phyloP scores from a whole-genome alignment of 2,888 invertebrate genomes.

The Zeuzera pyrina region DNA sequence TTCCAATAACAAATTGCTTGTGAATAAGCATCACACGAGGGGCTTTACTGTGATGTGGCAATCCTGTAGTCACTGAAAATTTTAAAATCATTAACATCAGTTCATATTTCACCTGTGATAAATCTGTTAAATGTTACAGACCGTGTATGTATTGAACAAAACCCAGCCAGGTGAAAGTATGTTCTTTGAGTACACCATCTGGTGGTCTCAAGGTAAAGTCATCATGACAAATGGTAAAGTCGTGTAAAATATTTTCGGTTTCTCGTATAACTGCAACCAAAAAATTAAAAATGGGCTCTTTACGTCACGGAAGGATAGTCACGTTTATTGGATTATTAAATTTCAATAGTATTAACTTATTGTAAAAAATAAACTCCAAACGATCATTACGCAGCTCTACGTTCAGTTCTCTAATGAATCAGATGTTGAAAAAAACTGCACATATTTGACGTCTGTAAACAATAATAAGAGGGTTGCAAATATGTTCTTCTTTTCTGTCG shows the following conservation, averaged over 20 bases:
- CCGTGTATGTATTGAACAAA: conserved; percentile 53
- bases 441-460: no score
- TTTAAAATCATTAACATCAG: not conserved
- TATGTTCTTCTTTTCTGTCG: no score
- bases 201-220: conserved; percentile 43
- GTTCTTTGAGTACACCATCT: conserved; percentile 45
- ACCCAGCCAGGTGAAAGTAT: conserved; percentile 52
- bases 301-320: no score
- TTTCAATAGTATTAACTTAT: no score
- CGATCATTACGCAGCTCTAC: no score
- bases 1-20: conserved; percentile 47
- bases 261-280: no score
- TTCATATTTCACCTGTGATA: not conserved
- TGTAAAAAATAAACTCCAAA: no score
- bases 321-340: no score
- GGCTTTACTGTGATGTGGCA: conserved; percentile 47
- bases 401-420: no score
- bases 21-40: conserved; percentile 51
- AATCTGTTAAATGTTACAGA: conserved; percentile 16
- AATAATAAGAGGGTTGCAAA: no score
- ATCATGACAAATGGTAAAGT: conserved; percentile 46
- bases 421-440: no score
- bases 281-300: no score
- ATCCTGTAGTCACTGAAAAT: conserved; percentile 37
- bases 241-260: conserved; percentile 19